phyloP scores from a whole-genome alignment of 2,113 vertebrate species.

The Nestor notabilis region DNA sequence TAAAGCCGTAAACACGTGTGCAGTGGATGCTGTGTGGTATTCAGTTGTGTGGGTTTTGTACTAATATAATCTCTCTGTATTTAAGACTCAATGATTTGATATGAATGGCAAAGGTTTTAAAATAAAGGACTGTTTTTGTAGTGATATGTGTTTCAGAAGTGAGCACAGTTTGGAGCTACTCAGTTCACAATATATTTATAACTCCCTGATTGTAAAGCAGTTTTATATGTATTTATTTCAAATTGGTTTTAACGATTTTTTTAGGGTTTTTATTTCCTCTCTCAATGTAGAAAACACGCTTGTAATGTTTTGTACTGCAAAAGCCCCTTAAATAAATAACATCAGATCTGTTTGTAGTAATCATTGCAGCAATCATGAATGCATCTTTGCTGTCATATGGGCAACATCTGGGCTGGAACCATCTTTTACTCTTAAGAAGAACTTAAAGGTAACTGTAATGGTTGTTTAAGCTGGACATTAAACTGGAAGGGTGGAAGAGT shows the following conservation, averaged over 20 bases:
- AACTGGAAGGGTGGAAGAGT: not conserved
- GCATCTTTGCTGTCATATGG: not conserved
- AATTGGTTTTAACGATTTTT: not conserved
- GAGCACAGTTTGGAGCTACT: not conserved
- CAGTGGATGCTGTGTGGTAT: not conserved
- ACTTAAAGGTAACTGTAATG: not conserved
- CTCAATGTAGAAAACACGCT: not conserved
- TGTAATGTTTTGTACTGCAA: conserved; percentile 38
- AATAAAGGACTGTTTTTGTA: not conserved
- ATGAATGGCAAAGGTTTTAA: not conserved
- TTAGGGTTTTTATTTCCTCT: not conserved
- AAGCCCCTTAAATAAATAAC: conserved; percentile 42
- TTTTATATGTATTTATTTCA: conserved; percentile 33
- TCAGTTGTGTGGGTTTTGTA: not conserved
- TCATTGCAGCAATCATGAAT: not conserved
- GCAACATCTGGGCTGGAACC: fast-evolving
- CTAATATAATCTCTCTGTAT: not conserved
- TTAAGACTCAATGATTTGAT: not conserved
- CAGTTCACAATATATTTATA: not conserved
- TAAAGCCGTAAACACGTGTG: not conserved
- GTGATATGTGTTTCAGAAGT: not conserved
- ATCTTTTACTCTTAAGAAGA: not conserved
- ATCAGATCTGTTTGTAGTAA: not conserved
- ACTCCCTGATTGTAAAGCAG: not conserved
- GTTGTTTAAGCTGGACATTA: not conserved